Conservation (phyloP, 2,797 vertebrate genomes). For the Acanthurus lineatus region DNA sequence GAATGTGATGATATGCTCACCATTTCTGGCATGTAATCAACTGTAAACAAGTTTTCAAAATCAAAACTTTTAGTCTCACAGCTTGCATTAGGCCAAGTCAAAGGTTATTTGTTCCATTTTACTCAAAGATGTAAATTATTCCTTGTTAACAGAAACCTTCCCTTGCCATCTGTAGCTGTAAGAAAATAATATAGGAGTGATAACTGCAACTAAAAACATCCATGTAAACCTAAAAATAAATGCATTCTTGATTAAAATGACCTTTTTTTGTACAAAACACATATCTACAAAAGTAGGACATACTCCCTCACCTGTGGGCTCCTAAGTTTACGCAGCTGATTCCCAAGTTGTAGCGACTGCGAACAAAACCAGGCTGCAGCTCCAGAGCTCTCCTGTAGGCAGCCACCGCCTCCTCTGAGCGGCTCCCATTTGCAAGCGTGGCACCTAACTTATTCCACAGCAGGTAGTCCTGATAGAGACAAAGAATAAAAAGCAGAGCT, state of each 20-base stretch:
- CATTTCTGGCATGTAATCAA: no score
- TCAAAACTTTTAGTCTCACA: neutral
- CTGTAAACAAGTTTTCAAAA: neutral
- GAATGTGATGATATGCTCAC: no score
- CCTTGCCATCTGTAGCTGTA: neutral
- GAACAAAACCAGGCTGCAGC: slow-evolving; percentile 96
- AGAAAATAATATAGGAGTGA: neutral
- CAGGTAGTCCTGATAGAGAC: slow-evolving; percentile 90
- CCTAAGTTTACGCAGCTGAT: slow-evolving; percentile 98
- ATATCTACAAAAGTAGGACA: neutral
- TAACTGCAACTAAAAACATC: neutral
- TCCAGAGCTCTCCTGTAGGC: slow-evolving; percentile 95
- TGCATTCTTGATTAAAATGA: neutral
- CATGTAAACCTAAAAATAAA: neutral
- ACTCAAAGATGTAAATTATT: neutral
- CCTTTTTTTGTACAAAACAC: neutral
- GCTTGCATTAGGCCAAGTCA: neutral
- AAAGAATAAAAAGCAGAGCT: neutral
- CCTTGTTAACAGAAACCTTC: neutral
- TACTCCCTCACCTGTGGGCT: slow-evolving; percentile 91
- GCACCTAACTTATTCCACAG: slow-evolving; percentile 98
- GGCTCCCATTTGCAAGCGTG: slow-evolving; percentile 96
- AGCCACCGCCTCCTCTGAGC: slow-evolving; percentile 96
- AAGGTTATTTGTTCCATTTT: neutral
- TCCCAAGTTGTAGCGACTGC: slow-evolving; percentile 97